Evolutionary conservation across 2,113 vertebrate species (phyloP).

Genomic region (Bostrychus sinensis): DNA sequence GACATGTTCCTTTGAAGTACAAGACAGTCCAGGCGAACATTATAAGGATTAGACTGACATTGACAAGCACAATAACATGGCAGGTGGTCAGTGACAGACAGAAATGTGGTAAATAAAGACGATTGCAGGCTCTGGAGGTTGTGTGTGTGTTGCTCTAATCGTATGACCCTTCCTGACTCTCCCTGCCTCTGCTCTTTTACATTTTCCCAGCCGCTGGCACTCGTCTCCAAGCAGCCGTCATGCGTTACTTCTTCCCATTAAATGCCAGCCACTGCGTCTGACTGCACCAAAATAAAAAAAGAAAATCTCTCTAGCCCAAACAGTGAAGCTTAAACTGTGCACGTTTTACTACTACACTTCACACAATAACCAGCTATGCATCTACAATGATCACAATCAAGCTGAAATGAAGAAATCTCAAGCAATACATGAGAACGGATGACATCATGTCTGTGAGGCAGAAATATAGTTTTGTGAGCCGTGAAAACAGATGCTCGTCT

Average conservation of each 20-base stretch:
- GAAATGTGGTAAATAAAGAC: slow-evolving; percentile 8
- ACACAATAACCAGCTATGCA: slow-evolving; percentile 40
- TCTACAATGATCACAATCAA: slow-evolving; percentile 22
- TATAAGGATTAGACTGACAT: slow-evolving; percentile 15
- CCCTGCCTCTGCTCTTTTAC: slow-evolving; percentile 31
- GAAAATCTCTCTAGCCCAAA: slow-evolving; percentile 23
- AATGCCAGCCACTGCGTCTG: slow-evolving; percentile 76
- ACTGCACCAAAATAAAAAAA: slow-evolving; percentile 71
- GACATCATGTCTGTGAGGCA: slow-evolving; percentile 78
- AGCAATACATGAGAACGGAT: slow-evolving; percentile 70
- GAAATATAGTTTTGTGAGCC: slow-evolving; percentile 47
- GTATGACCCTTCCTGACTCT: slow-evolving; percentile 28
- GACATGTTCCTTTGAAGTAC: slow-evolving; percentile 23
- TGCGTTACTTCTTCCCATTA: slow-evolving; percentile 54
- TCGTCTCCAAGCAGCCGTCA: slow-evolving; percentile 51
- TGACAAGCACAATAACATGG: slow-evolving; percentile 26
- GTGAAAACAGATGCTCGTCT: slow-evolving; percentile 75
- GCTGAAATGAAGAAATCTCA: slow-evolving; percentile 33
- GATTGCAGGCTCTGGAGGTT: neutral
- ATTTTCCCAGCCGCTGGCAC: slow-evolving; percentile 33
- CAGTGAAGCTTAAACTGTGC: slow-evolving; percentile 24
- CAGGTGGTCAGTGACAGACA: slow-evolving; percentile 7
- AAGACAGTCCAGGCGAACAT: slow-evolving; percentile 1
- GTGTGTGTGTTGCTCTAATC: slow-evolving; percentile 2
- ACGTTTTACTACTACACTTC: slow-evolving; percentile 48